These are phyloP conservation scores for Cryptus armator DNA, from an alignment of 2,888 invertebrate species.

Conservation along the genomic window DNA sequence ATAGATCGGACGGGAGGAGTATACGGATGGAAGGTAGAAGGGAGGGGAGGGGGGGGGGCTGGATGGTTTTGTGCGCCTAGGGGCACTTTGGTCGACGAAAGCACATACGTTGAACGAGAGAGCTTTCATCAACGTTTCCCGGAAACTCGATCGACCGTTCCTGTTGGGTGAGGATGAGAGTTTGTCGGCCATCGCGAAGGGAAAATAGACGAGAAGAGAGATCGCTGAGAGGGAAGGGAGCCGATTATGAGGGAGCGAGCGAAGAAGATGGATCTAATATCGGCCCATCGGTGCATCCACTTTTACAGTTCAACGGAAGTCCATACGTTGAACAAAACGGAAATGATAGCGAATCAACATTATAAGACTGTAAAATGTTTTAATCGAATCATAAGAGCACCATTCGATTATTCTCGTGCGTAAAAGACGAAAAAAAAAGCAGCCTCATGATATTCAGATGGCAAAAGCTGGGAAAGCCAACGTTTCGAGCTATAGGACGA, in stretches of 20 bases:
- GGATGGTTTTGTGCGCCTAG: conserved; percentile 47
- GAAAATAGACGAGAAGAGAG: conserved; percentile 7
- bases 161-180: conserved; percentile 11
- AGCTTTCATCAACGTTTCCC: conserved; percentile 64
- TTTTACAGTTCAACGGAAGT: conserved; percentile 15
- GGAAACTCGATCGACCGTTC: conserved; percentile 63
- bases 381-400: not conserved
- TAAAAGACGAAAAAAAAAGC: no score
- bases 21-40: not conserved
- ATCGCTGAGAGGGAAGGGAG: not conserved
- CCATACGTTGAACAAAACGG: not conserved
- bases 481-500: conserved; percentile 19
- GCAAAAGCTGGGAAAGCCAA: conserved; percentile 6
- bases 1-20: not conserved
- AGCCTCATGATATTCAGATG: not conserved
- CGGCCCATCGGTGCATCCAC: conserved; percentile 14
- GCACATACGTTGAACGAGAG: conserved; percentile 34
- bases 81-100: conserved; percentile 46
- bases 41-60: not conserved
- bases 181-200: conserved; percentile 12
- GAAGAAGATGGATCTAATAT: not conserved
- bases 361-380: not conserved
- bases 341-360: not conserved
- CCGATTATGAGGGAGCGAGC: not conserved
- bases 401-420: no score